A percentile compares a stretch with the other conserved stretches of the same genome.
These are phyloP conservation scores for Beroe ovata DNA, from an alignment of 37 sponge, comb jelly and placozoan genomes.

Conservation along the genomic window DNA sequence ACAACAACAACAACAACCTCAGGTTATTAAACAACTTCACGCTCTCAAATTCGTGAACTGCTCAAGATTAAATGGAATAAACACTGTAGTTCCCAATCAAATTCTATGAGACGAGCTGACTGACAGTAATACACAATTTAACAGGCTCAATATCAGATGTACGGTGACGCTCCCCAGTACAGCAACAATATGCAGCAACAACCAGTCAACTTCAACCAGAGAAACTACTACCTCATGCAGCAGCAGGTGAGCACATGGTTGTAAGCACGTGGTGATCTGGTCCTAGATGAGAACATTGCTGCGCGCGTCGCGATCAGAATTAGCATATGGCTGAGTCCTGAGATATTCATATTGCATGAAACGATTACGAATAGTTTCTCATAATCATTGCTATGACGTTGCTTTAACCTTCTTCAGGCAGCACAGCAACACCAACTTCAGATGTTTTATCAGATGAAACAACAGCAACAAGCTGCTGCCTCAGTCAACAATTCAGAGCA, in stretches of 20 bases:
- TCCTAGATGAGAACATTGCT: too few relatives aligned
- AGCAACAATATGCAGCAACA: background rate
- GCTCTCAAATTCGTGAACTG: too few relatives aligned
- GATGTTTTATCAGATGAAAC: background rate
- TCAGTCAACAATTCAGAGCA: background rate
- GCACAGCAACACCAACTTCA: background rate
- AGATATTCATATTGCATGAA: background rate
- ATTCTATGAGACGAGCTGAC: too few relatives aligned
- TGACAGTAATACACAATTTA: too few relatives aligned
- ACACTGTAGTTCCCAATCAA: too few relatives aligned
- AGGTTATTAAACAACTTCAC: too few relatives aligned
- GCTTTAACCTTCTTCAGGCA: background rate
- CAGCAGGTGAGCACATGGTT: constrained; percentile 21
- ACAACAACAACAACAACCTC: constrained; percentile 28
- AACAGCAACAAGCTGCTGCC: background rate
- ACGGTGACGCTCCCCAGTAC: background rate
- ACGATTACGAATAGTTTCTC: background rate
- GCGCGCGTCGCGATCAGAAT: too few relatives aligned
- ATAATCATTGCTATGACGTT: too few relatives aligned
- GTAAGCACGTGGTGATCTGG: too few relatives aligned
- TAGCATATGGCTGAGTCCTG: too few relatives aligned
- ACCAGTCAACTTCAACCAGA: constrained; percentile 51
- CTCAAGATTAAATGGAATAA: too few relatives aligned
- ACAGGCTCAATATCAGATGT: background rate
- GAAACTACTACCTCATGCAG: constrained; percentile 48